Evolutionary conservation across 2,888 invertebrate genomes (phyloP).

Genomic region (Andrena haemorrhoa): DNA sequence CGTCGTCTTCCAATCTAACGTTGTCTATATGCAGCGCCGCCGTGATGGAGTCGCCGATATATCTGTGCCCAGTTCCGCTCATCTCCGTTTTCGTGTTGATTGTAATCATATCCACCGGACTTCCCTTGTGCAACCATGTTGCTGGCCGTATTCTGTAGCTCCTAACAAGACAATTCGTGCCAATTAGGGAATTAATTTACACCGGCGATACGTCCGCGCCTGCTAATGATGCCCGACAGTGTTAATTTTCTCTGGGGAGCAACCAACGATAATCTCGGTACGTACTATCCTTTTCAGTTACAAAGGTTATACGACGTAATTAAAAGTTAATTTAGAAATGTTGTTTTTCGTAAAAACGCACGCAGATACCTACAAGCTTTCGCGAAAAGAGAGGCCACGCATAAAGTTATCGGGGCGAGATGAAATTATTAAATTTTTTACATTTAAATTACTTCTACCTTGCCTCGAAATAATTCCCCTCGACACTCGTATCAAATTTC

Average conservation of each 20-base stretch:
- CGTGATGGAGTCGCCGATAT: conserved; percentile 83
- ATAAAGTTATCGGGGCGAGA: too few relatives aligned
- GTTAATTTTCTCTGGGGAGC: neutral
- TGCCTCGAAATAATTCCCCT: neutral
- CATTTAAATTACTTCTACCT: too few relatives aligned
- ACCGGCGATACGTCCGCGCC: neutral
- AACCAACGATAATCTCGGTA: neutral
- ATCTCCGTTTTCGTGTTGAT: conserved; percentile 83
- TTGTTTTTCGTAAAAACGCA: too few relatives aligned
- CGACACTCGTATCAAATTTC: neutral
- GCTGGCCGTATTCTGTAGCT: conserved; percentile 83
- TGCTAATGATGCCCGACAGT: neutral
- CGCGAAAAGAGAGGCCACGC: too few relatives aligned
- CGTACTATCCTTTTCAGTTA: too few relatives aligned
- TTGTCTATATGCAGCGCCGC: conserved; percentile 86
- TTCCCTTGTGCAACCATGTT: conserved; percentile 82
- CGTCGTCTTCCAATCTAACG: conserved; percentile 88
- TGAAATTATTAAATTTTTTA: too few relatives aligned
- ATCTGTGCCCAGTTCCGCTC: conserved; percentile 84
- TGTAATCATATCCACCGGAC: conserved; percentile 83
- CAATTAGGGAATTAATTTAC: conserved; percentile 43
- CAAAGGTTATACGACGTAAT: too few relatives aligned
- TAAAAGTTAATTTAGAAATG: too few relatives aligned
- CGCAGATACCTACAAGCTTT: too few relatives aligned
- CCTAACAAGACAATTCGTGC: conserved; percentile 69